Percentiles rank a stretch among this genome's conserved stretches.
These are phyloP conservation scores for Nemoura dubitans DNA, from an alignment of 2,888 invertebrate species.

Conservation along the genomic window DNA sequence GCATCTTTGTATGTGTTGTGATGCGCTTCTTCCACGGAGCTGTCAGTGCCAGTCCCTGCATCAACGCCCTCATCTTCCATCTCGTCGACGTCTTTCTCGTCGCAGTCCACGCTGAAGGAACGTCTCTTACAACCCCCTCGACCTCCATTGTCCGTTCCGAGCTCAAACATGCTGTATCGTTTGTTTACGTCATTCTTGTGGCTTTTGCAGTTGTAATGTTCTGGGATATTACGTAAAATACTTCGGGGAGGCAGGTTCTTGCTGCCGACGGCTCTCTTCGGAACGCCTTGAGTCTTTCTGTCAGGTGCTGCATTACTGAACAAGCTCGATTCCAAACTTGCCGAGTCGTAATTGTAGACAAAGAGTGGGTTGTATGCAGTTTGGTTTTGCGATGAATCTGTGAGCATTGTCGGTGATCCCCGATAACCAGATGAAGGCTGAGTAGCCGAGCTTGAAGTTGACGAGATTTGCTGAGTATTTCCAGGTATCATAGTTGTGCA, in stretches of 20 bases:
- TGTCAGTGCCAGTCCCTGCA: conserved; percentile 50
- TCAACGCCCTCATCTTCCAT: conserved; percentile 60
- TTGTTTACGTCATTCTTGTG: conserved; percentile 66
- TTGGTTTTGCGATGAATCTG: conserved; percentile 78
- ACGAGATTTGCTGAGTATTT: conserved; percentile 25
- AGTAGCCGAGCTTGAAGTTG: conserved; percentile 74
- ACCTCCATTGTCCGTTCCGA: conserved; percentile 61
- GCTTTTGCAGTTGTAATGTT: conserved; percentile 60
- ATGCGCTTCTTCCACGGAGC: conserved; percentile 48
- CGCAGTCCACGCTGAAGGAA: conserved; percentile 55
- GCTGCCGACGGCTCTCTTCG: conserved; percentile 71
- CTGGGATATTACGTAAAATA: conserved; percentile 73
- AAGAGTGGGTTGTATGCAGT: conserved; percentile 77
- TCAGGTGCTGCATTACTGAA: conserved; percentile 60
- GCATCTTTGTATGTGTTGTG: conserved; percentile 10
- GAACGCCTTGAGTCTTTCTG: conserved; percentile 59
- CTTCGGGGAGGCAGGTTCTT: conserved; percentile 72
- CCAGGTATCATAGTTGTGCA: conserved; percentile 63
- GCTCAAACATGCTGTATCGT: conserved; percentile 84
- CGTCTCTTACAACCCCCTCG: conserved; percentile 58
- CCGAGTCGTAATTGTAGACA: conserved; percentile 83
- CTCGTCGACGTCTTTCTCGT: conserved; percentile 60
- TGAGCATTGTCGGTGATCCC: conserved; percentile 81
- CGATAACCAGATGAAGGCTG: conserved; percentile 88
- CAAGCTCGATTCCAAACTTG: conserved; percentile 77